These are phyloP conservation scores for Atethmia centrago DNA, from an alignment of 2,888 invertebrate genomes.

Conservation along the genomic window DNA sequence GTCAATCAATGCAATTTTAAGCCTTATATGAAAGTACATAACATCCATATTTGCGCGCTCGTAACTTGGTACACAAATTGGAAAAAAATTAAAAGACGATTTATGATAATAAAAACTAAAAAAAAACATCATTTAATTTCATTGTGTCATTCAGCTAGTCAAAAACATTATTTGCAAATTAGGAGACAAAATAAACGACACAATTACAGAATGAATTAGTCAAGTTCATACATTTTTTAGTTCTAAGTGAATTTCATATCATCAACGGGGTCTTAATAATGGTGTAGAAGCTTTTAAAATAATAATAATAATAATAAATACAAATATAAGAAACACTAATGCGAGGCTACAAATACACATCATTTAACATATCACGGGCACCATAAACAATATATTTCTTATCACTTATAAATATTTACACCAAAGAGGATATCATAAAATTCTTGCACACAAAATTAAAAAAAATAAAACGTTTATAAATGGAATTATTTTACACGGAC, in stretches of 20 bases:
- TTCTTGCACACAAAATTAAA: not conserved
- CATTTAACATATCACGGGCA: slow-evolving; percentile 1
- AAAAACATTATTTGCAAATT: too few species aligned
- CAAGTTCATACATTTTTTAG: not conserved
- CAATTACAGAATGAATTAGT: not conserved
- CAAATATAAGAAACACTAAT: not conserved
- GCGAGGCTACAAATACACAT: slow-evolving; percentile 39
- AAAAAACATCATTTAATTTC: too few species aligned
- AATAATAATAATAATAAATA: not conserved
- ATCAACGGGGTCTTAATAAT: not conserved
- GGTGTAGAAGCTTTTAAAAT: not conserved
- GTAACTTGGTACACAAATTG: not conserved
- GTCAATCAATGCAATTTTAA: slow-evolving; percentile 10
- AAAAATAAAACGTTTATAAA: slow-evolving; percentile 5
- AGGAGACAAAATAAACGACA: too few species aligned
- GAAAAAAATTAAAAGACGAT: too few species aligned
- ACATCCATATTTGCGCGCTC: not conserved
- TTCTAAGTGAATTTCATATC: not conserved
- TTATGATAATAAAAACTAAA: too few species aligned
- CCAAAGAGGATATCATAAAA: not conserved
- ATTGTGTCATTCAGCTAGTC: not conserved
- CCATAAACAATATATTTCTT: slow-evolving; percentile 5
- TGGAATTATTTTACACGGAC: slow-evolving; percentile 32
- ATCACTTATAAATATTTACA: slow-evolving; percentile 17
- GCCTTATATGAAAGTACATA: not conserved